Evolutionary conservation across 2,113 vertebrate species (phyloP).

Genomic region (Rousettus leschenaultii): DNA sequence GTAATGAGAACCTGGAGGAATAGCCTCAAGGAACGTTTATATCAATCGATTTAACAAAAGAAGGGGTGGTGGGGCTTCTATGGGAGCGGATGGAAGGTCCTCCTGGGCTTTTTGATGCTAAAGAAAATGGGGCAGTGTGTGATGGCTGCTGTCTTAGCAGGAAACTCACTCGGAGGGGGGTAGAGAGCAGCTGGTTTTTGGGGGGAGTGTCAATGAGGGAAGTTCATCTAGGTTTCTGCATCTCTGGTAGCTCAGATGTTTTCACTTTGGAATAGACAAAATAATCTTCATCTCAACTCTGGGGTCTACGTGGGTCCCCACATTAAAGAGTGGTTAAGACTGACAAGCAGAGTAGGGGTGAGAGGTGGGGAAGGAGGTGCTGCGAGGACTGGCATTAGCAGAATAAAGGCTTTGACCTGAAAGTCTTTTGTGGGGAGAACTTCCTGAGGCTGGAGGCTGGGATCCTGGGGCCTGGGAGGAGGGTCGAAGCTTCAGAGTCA

Average conservation of each 20-base stretch:
- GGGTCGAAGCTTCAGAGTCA: neutral
- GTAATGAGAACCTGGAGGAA: neutral
- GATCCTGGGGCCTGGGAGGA: no score
- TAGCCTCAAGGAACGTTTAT: neutral
- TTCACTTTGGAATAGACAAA: neutral
- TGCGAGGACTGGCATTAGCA: no score
- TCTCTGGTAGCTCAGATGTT: neutral
- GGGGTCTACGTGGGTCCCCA: neutral
- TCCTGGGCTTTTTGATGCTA: neutral
- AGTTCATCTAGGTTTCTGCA: neutral
- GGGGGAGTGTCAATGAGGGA: rapidly evolving
- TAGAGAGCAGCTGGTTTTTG: neutral
- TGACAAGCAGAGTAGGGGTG: neutral
- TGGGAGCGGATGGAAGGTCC: neutral
- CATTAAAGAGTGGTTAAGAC: neutral
- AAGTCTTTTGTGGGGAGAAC: neutral
- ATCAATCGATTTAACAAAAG: neutral
- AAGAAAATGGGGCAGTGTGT: neutral
- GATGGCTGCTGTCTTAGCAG: rapidly evolving
- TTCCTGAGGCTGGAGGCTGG: neutral
- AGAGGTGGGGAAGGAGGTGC: no score
- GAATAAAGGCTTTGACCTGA: neutral
- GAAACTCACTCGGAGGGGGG: neutral
- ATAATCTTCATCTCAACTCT: neutral
- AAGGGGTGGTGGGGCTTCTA: rapidly evolving